Base-by-base conservation (phyloP, 2,888 invertebrate genomes). In the Tuberolachnus salignus region DNA sequence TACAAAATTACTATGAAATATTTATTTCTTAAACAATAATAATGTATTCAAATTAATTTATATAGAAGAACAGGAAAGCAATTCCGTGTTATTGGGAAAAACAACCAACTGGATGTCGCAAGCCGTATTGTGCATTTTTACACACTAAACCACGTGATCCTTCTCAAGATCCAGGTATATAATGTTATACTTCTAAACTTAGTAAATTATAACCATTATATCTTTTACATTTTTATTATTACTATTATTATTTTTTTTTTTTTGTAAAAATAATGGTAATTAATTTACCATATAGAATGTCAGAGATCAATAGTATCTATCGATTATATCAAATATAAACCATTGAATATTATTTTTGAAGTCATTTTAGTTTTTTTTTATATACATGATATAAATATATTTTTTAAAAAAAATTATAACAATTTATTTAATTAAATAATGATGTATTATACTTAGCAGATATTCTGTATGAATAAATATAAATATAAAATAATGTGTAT, bases 11-110 rank as follows among this genome's bases (percentile, higher is more conserved):
- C n/a, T n/a, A n/a, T n/a, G n/a, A n/a, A 34, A 34, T 34, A 34
- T 34, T 34, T 34, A 34, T 34, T 34, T 34, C 34, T 34, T 34
- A 3, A 34, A 34, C 6, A 6, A 34, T 34, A 34, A 1, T 42
- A n/a, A 34, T 19, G 34, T 34, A 34, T 4, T 42, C 44, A 44
- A 3, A 46, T 80, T 78, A 70, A 4, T 81, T 80, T 66, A 86
- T 88, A 9, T 86, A 93, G 92, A 92, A 92, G 90, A 92, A 93
- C 85, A 90, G 94, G 82, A 91, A 92, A 86, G 89, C 89, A 82
- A 93, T 93, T 84, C 92, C 92, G 1, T 95, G 95, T 86, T 94
- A 92, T 85, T 95, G 93, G 93, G 94, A 94, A 86, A 90, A 89
- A 82, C 94, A 94, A 86, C 93, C 94, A 0, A 89, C 90, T 13